A percentile compares a stretch with the other conserved stretches of the same genome.
Conservation (phyloP, 2,797 vertebrate species). For the Enteromius thamalakanensis region DNA sequence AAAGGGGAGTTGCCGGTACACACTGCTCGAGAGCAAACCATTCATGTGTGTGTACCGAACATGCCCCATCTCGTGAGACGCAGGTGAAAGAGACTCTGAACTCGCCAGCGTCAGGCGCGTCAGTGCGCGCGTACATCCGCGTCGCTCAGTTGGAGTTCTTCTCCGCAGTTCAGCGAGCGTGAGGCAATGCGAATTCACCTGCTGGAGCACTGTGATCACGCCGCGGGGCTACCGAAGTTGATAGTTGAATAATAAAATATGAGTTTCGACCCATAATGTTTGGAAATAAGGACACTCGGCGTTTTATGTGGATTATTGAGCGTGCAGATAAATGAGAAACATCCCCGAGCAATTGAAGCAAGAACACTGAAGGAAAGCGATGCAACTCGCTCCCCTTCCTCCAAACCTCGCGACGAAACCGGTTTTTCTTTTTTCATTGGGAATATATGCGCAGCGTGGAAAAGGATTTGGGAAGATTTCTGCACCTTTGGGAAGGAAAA, state of each 20-base stretch:
- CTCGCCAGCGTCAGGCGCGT: constrained; percentile 44
- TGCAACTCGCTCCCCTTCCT: constrained; percentile 46
- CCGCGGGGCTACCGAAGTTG: constrained; percentile 54
- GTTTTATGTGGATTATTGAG: constrained; percentile 62
- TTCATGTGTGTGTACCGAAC: constrained; percentile 18
- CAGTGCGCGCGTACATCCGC: constrained; percentile 48
- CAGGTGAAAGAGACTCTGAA: constrained; percentile 56
- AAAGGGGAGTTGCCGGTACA: constrained; percentile 30
- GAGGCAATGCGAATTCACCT: constrained; percentile 56
- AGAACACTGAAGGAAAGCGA: constrained; percentile 63
- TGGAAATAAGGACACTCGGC: constrained; percentile 17
- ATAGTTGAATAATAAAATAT: constrained; percentile 9
- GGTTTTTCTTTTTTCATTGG: constrained; percentile 16
- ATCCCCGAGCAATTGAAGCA: constrained; percentile 56
- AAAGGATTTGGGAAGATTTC: constrained; percentile 29
- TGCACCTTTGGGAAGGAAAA: constrained; percentile 2
- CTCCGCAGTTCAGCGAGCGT: constrained; percentile 49
- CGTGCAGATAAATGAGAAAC: constrained; percentile 55
- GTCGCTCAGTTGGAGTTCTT: constrained; percentile 61
- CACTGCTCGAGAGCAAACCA: constrained; percentile 28
- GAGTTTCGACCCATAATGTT: constrained; percentile 34
- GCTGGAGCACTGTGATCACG: constrained; percentile 58
- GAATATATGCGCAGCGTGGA: constrained; percentile 21
- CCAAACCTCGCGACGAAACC: constrained; percentile 42
- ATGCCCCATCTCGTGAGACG: constrained; percentile 37